Evolutionary conservation across 2,797 vertebrate species (phyloP).

Genomic region (Ciconia nigra): DNA sequence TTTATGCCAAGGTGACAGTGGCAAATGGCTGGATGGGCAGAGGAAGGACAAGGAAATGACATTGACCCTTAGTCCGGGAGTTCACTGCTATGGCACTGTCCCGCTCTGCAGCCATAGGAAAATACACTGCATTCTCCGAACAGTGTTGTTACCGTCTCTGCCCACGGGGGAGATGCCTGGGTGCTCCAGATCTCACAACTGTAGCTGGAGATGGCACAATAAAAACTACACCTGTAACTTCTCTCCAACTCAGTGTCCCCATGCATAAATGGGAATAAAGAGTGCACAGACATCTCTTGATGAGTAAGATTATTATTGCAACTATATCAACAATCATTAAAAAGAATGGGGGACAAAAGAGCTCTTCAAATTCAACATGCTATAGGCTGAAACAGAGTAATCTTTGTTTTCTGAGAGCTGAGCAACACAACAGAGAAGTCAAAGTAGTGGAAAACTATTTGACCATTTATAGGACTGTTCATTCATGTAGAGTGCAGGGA

Average conservation of each 20-base stretch:
- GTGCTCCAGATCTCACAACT: not conserved
- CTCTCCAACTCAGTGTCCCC: not conserved
- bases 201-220: not conserved
- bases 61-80: not conserved
- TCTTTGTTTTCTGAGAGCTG: not conserved
- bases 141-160: not conserved
- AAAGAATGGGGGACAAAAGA: not conserved
- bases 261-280: not conserved
- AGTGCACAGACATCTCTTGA: not conserved
- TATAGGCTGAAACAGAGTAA: not conserved
- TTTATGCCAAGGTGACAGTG: not conserved
- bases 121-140: not conserved
- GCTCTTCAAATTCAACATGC: not conserved
- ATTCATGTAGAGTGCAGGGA: not conserved
- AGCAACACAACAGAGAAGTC: not conserved
- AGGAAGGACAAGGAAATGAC: not conserved
- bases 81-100: not conserved
- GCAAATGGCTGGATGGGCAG: not conserved
- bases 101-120: not conserved
- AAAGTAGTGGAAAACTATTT: slow-evolving; percentile 6
- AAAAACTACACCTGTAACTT: not conserved
- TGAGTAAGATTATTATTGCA: not conserved
- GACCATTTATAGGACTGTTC: not conserved
- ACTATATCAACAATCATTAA: not conserved
- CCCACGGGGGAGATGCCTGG: not conserved